Evolutionary conservation across 2,888 invertebrate species (phyloP).

Genomic region (Xestia sexstrigata): DNA sequence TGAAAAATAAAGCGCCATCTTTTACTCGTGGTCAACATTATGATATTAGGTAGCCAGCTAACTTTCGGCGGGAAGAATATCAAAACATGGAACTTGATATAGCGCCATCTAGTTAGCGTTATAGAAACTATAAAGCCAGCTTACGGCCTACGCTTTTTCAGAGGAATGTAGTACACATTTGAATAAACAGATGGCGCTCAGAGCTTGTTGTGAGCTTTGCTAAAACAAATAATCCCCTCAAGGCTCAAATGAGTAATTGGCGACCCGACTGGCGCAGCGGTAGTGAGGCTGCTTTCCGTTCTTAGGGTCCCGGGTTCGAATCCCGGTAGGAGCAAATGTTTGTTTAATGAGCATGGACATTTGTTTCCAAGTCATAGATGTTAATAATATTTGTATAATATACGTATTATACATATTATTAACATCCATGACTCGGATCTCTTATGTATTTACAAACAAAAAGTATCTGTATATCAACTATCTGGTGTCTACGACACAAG

Average conservation of each 20-base stretch:
- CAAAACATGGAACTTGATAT: neutral
- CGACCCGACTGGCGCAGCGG: too few relatives aligned
- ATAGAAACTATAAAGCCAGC: neutral
- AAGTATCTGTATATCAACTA: too few relatives aligned
- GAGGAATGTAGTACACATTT: neutral
- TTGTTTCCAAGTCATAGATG: too few relatives aligned
- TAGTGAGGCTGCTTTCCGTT: too few relatives aligned
- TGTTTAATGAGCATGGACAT: too few relatives aligned
- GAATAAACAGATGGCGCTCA: conserved; percentile 17
- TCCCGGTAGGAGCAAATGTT: too few relatives aligned
- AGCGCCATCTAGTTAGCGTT: conserved; percentile 27
- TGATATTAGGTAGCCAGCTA: neutral
- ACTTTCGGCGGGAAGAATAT: rapidly evolving
- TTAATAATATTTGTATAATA: too few relatives aligned
- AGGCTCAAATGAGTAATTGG: neutral
- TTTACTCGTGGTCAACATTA: neutral
- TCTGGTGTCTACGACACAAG: too few relatives aligned
- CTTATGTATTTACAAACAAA: too few relatives aligned
- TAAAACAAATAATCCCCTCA: neutral
- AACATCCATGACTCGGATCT: too few relatives aligned
- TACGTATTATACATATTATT: too few relatives aligned
- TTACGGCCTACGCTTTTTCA: rapidly evolving
- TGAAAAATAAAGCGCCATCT: conserved; percentile 29
- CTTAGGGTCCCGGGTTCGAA: too few relatives aligned
- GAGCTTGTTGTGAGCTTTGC: neutral